Evolutionary conservation across 2,797 vertebrate genomes (phyloP).

Genomic region (Siniperca obscura): DNA sequence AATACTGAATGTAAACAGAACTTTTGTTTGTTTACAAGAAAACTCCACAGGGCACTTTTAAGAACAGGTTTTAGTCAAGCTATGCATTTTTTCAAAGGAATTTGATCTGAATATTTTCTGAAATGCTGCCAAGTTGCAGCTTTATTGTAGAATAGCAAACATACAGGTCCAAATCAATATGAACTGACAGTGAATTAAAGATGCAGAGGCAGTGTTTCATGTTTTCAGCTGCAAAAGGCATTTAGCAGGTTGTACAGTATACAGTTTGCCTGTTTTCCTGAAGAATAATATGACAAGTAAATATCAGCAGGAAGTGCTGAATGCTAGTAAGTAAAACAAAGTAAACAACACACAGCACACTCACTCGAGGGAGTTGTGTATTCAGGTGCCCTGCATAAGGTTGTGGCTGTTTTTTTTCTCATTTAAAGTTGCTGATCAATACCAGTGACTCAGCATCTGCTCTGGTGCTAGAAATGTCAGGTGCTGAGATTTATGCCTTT

Average conservation of each 20-base stretch:
- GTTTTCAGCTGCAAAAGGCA: slow-evolving; percentile 5
- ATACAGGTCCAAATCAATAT: background rate
- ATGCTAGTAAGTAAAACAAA: slow-evolving; percentile 37
- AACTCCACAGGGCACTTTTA: no score
- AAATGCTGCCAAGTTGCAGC: no score
- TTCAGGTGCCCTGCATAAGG: slow-evolving; percentile 14
- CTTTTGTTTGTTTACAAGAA: no score
- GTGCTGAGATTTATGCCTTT: slow-evolving; percentile 32
- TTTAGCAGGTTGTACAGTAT: background rate
- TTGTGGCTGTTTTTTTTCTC: background rate
- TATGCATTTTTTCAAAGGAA: no score
- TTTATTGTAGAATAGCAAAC: background rate
- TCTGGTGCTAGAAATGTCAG: slow-evolving; percentile 41
- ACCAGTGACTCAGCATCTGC: slow-evolving; percentile 51
- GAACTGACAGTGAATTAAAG: background rate
- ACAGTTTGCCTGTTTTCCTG: slow-evolving; percentile 1
- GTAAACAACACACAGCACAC: background rate
- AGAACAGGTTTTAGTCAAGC: no score
- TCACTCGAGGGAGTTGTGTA: slow-evolving; percentile 5
- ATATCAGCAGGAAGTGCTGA: slow-evolving; percentile 25
- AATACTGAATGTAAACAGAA: no score
- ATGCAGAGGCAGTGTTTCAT: slow-evolving; percentile 8
- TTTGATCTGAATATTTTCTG: no score
- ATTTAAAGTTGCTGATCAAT: slow-evolving; percentile 55
- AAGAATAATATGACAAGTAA: slow-evolving; percentile 28